Evolutionary conservation across 1,140 invertebrate species (phyloP), one percentile per base, ranked within the genome.

Genomic region (Orchestia grillus): DNA sequence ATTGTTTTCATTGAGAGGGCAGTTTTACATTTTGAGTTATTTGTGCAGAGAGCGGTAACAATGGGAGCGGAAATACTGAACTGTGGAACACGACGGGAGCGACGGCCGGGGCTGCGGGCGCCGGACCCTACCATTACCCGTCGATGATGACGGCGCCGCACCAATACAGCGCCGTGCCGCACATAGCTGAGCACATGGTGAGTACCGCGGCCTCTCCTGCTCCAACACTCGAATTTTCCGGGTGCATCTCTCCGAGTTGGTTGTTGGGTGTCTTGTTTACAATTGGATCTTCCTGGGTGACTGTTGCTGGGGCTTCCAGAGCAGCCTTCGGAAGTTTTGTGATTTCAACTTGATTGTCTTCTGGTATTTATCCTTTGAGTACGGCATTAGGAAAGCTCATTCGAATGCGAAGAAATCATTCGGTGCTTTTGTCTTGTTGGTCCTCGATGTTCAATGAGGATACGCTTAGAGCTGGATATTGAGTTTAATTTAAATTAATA

Each of bases 141-240:
- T 97, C 97, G 97, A 97, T 97, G 97, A 97, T 97, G 91, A 97
- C 97, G 95, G 97, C 97, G 96, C 97, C 97, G 62, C 97, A 97
- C 97, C 97, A 97, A 53, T 97, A 97, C 96, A 97, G 97, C 96
- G 97, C 96, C 96, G 97, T 98, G 97, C 98, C 98, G 97, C 97
- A 98, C 97, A 97, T 98, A 96, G 98, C 98, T 97, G 98, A 98
- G 97, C 97, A 98, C 96, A 98, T 98, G 98, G 98, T 98, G 97
- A 97, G 97, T 90, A 90, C 88, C 28, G 62, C 62, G 11, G 11
- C 11, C 15, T 77, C 62, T 1, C 3, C 62, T 77, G 15, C 15
- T 77, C 15, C 11, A 1, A 15, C 15, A 77, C 11, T 36, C 62
- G 11, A 36, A 77, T 19, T 36, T 28, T 77, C 15, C 11, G 11